Evolutionary conservation across 2,888 invertebrate genomes (phyloP).

Genomic region (Desoria tigrina): DNA sequence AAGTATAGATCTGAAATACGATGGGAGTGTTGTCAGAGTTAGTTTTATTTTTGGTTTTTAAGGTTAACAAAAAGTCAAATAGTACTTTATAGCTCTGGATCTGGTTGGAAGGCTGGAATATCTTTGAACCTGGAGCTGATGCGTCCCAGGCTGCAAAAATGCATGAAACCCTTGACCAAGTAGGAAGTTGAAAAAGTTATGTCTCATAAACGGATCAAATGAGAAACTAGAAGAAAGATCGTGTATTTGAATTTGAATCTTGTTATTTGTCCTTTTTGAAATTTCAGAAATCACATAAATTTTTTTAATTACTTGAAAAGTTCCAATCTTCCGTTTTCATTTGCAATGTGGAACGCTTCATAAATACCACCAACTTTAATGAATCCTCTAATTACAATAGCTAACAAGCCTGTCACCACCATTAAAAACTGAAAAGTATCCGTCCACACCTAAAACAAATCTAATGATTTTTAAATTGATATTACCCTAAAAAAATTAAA

Average conservation of each 20-base stretch:
- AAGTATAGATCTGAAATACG: constrained; percentile 30
- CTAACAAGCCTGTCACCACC: constrained; percentile 9
- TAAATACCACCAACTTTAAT: constrained; percentile 32
- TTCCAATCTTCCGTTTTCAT: constrained; percentile 21
- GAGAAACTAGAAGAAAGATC: constrained; percentile 27
- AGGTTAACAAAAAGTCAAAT: too few species aligned
- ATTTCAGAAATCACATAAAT: background rate
- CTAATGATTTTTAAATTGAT: too few species aligned
- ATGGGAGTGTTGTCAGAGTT: background rate
- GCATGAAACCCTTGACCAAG: constrained; percentile 38
- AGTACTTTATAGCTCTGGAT: constrained; percentile 34
- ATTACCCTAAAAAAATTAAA: too few species aligned
- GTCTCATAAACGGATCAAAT: constrained; percentile 36
- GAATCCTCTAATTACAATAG: constrained; percentile 16
- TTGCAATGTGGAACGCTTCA: constrained; percentile 26
- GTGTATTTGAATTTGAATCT: background rate
- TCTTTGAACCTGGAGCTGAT: constrained; percentile 41
- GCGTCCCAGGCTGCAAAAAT: constrained; percentile 26
- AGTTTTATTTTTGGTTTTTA: background rate
- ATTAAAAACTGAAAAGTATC: constrained; percentile 28
- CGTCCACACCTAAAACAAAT: constrained; percentile 24
- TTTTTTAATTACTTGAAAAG: constrained; percentile 28
- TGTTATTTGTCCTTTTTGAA: too few species aligned
- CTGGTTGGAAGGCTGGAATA: constrained; percentile 38
- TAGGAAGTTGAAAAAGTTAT: constrained; percentile 44